A percentile compares a stretch with the other conserved stretches of the same genome.
Evolutionary conservation across 1,140 invertebrate genomes (phyloP).

Genomic region (Bombus difficillimus): DNA sequence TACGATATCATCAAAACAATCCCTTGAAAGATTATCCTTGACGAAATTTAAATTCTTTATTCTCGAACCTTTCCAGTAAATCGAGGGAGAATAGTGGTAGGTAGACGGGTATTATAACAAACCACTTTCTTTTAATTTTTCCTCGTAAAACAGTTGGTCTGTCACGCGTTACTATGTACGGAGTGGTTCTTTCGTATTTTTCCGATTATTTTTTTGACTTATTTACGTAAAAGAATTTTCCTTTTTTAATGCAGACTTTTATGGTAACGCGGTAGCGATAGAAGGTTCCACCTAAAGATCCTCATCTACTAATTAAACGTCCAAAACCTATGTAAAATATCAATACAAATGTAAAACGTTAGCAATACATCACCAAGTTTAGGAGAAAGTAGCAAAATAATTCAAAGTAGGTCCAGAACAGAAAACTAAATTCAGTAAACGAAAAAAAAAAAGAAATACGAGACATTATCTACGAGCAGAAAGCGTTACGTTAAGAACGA

Average conservation of each 20-base stretch:
- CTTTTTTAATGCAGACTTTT: neutral
- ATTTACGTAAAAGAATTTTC: neutral
- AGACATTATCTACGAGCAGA: too few species aligned
- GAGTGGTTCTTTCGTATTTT: slow-evolving; percentile 35
- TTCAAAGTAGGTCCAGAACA: neutral
- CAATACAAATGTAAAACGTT: neutral
- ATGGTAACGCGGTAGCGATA: neutral
- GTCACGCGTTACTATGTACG: slow-evolving; percentile 74
- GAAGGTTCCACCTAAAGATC: neutral
- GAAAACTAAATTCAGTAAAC: neutral
- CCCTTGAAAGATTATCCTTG: slow-evolving; percentile 62
- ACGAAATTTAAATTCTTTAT: slow-evolving; percentile 79
- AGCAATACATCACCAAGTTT: neutral
- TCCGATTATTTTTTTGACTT: neutral
- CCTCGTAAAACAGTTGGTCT: slow-evolving; percentile 79
- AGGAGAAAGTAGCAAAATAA: neutral
- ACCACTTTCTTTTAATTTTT: slow-evolving; percentile 75
- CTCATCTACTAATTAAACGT: neutral
- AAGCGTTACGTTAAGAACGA: neutral
- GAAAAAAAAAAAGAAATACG: neutral
- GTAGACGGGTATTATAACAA: slow-evolving; percentile 80
- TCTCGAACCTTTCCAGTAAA: slow-evolving; percentile 82
- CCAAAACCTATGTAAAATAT: neutral
- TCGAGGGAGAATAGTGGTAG: slow-evolving; percentile 82
- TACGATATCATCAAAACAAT: slow-evolving; percentile 56